These are phyloP conservation scores for Brachionus paranguensis DNA, from an alignment of 1,140 invertebrate genomes.

Conservation along the genomic window DNA sequence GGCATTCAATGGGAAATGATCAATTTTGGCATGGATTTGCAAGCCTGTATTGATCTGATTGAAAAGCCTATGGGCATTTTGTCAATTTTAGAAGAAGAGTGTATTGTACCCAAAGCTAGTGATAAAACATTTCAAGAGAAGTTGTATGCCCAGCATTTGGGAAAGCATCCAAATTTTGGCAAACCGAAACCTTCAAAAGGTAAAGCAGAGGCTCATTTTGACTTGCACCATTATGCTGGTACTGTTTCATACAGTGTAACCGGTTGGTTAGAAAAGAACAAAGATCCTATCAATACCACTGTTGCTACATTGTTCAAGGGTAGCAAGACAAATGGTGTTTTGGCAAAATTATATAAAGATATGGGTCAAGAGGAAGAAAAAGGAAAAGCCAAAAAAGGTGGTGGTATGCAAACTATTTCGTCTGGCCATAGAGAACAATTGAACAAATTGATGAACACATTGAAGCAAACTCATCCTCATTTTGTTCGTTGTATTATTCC, in stretches of 20 bases:
- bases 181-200: conserved; percentile 95
- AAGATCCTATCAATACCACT: conserved; percentile 97
- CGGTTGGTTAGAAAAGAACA: conserved; percentile 99
- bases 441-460: conserved; percentile 90
- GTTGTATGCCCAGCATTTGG: conserved; percentile 94
- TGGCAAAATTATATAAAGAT: not conserved
- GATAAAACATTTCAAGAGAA: conserved; percentile 95
- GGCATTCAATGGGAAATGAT: conserved; percentile 98
- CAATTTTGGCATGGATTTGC: conserved; percentile 98
- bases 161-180: conserved; percentile 92
- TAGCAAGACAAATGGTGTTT: not conserved
- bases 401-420: conserved; percentile 89
- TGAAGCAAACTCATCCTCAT: conserved; percentile 92
- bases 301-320: conserved; percentile 59
- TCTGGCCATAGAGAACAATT: conserved; percentile 84
- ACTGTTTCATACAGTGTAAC: conserved; percentile 71
- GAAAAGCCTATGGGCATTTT: conserved; percentile 99
- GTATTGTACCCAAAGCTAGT: conserved; percentile 99
- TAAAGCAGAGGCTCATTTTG: conserved; percentile 88
- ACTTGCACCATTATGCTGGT: conserved; percentile 97
- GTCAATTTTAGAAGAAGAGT: conserved; percentile 99
- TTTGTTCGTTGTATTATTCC: conserved; percentile 99
- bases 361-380: conserved; percentile 35
- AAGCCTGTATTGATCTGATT: conserved; percentile 95
- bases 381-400: conserved; percentile 81